Conservation (phyloP, 2,113 vertebrate species). For the Dicrurus megarhynchus region DNA sequence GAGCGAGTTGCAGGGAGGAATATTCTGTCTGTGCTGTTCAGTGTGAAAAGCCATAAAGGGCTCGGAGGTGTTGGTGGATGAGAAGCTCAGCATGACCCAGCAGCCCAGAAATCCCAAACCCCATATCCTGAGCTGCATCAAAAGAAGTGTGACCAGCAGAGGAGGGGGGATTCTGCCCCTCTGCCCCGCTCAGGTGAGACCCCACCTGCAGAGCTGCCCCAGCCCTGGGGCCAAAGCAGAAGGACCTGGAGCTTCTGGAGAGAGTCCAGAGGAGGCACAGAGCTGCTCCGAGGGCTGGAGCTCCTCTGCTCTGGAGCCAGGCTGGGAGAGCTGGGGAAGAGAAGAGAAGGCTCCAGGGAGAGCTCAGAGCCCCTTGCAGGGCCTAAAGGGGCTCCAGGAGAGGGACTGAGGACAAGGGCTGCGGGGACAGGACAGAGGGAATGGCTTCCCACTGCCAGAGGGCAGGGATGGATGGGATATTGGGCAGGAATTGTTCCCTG, state of each 20-base stretch:
- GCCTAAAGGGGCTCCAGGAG: background rate
- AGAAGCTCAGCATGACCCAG: background rate
- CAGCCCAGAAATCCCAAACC: background rate
- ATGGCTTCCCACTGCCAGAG: background rate
- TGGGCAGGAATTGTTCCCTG: background rate
- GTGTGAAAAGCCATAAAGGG: background rate
- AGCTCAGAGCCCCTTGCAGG: fast-evolving
- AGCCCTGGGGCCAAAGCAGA: background rate
- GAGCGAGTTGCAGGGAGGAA: background rate
- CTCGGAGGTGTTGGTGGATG: background rate
- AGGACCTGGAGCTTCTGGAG: background rate
- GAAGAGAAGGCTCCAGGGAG: background rate
- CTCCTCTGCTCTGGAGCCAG: background rate
- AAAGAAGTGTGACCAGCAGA: background rate
- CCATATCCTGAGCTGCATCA: background rate
- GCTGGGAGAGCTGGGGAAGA: background rate
- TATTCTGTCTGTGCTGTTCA: background rate
- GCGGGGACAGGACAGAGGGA: background rate
- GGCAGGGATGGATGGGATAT: background rate
- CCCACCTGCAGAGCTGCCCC: background rate
- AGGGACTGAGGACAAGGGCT: background rate
- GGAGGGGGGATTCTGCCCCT: background rate
- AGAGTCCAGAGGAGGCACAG: background rate
- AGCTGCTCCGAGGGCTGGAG: background rate
- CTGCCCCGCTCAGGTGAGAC: background rate